Conservation (phyloP, 2,888 invertebrate species). For the Nycteola revayana region DNA sequence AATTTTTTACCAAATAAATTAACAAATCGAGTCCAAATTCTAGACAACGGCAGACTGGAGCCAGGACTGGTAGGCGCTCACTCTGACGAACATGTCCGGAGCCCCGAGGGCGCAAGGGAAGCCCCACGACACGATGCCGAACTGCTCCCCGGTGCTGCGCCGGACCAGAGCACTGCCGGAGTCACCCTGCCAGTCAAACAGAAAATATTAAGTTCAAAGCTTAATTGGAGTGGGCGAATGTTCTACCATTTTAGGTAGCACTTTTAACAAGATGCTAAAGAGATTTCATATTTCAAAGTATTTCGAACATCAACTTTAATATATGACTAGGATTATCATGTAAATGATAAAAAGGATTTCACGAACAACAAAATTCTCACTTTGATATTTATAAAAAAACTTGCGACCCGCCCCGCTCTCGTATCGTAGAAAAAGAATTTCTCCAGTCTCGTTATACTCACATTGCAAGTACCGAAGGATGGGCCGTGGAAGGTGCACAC, state of each 20-base stretch:
- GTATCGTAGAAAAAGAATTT: no score
- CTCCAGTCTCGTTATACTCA: no score
- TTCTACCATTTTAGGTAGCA: no score
- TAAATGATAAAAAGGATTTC: no score
- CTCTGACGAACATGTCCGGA: slow-evolving; percentile 53
- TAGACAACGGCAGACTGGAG: slow-evolving; percentile 19
- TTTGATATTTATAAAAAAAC: no score
- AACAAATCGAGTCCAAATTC: neutral
- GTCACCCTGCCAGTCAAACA: slow-evolving; percentile 44
- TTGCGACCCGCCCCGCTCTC: no score
- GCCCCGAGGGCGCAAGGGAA: slow-evolving; percentile 56
- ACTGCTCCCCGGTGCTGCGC: slow-evolving; percentile 29
- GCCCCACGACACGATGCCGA: slow-evolving; percentile 65
- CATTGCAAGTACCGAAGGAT: slow-evolving; percentile 52
- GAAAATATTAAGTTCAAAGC: neutral
- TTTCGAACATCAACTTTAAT: no score
- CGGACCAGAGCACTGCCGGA: slow-evolving; percentile 53
- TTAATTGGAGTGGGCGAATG: no score
- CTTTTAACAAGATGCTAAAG: no score
- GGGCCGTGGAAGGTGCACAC: slow-evolving; percentile 48
- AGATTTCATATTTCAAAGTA: no score
- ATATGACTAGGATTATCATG: no score
- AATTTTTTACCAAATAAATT: neutral
- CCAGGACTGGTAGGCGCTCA: slow-evolving; percentile 42
- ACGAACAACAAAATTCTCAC: no score